Conservation (phyloP, 1,140 invertebrate genomes). For the Leptinotarsa texana region DNA sequence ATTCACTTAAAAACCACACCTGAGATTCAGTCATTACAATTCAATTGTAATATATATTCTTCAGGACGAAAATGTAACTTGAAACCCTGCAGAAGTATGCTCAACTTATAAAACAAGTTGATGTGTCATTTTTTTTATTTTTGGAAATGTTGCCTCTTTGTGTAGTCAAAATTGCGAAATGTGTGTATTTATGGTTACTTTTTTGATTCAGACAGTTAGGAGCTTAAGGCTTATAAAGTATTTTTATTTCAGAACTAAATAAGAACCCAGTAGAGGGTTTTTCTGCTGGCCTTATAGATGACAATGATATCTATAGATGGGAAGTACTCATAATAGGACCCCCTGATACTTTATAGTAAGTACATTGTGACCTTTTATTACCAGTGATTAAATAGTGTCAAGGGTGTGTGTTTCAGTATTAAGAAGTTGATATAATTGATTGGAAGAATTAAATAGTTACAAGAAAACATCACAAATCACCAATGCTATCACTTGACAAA, state of each 20-base stretch:
- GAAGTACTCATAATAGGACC: slow-evolving; percentile 99
- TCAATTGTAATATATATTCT: not conserved
- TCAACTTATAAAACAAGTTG: not conserved
- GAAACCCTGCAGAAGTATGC: not conserved
- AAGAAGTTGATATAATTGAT: too few species aligned
- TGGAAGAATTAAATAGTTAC: too few species aligned
- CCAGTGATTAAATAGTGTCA: too few species aligned
- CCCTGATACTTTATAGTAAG: slow-evolving; percentile 97
- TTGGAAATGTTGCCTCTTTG: not conserved
- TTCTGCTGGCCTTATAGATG: slow-evolving; percentile 98
- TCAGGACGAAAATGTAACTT: not conserved
- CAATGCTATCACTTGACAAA: too few species aligned
- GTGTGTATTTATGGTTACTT: not conserved
- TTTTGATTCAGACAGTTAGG: too few species aligned
- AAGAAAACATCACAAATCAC: too few species aligned
- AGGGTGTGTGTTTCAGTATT: too few species aligned
- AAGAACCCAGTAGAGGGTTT: slow-evolving; percentile 99
- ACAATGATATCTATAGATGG: slow-evolving; percentile 99
- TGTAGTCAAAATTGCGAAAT: too few species aligned
- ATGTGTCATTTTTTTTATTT: not conserved
- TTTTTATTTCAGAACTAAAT: slow-evolving; percentile 85
- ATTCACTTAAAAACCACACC: not conserved
- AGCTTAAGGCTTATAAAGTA: not conserved
- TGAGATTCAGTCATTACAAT: not conserved
- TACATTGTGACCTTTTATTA: slow-evolving; percentile 46